Evolutionary conservation across 1,140 invertebrate species (phyloP), one percentile per base, ranked within the genome.

Genomic region (Bombyx mandarina): DNA sequence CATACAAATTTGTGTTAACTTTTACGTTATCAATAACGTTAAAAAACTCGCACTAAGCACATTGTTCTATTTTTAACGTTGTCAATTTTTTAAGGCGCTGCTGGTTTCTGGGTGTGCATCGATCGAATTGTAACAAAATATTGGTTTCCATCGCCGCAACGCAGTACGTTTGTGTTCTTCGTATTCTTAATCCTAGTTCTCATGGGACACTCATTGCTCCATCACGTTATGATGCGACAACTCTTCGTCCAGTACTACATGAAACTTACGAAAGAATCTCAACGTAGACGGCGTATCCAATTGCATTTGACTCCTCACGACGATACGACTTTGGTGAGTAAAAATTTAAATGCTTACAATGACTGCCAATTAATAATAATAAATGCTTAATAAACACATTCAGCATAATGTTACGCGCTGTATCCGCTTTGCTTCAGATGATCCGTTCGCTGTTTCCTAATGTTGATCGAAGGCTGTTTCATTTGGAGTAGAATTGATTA

Each of bases 101-200:
- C 96, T 18, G 95, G 96, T 7, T 92, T 97, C 56, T 91, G 95
- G 86, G 94, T 96, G 4, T 97, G 95, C 8, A 78, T 92, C 1
- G 96, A 95, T 79, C 90, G 96, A 26, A 95, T 97, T 51, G 66
- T 95, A 22, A 97, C 95, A 1, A 97, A 97, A 56, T 79, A 86
- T 82, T 92, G 60, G 60, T 96, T 60, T 85, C 94, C 44, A 76
- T 93, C 73, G 92, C 96, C 80, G 89, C 94, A 71, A 88, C 91
- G 92, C 43, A 97, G 96, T 72, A 97, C 96, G 1, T 91, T 95
- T 42, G 91, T 95, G 71, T 97, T 97, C 85, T 97, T 97, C 75
- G 86, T 91, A 10, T 88, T 95, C 10, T 96, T 95, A 12, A 93
- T 94, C 53, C 73, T 91, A 1, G 91, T 94, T 10, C 92, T 97